Evolutionary conservation across 2,888 invertebrate species (phyloP).

Genomic region (Teleiodes luculella): DNA sequence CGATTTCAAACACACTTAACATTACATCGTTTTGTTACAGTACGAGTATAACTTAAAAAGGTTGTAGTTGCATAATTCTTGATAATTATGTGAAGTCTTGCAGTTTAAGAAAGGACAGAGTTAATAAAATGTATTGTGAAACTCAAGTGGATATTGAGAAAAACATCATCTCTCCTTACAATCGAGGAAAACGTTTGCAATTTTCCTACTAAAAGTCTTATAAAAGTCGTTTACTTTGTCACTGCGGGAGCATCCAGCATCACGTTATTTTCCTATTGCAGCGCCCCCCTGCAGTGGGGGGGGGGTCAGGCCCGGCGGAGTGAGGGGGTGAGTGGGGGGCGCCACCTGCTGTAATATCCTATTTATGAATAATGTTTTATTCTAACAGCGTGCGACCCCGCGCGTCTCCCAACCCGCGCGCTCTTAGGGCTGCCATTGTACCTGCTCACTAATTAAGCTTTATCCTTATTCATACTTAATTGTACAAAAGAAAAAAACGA

Average conservation of each 20-base stretch:
- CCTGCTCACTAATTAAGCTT: background rate
- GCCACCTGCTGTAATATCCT: constrained; percentile 70
- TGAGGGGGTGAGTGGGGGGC: constrained; percentile 23
- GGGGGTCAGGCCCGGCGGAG: constrained; percentile 17
- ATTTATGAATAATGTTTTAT: constrained; percentile 79
- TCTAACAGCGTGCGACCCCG: constrained; percentile 71
- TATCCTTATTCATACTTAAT: too few relatives aligned
- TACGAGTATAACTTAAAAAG: too few relatives aligned
- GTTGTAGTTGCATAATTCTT: too few relatives aligned
- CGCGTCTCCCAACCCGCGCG: constrained; percentile 29
- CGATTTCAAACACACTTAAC: too few relatives aligned
- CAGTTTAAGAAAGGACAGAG: too few relatives aligned
- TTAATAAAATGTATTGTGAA: too few relatives aligned
- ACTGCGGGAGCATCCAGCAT: constrained; percentile 4
- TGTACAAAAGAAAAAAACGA: too few relatives aligned
- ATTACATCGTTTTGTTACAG: too few relatives aligned
- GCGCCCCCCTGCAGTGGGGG: constrained; percentile 14
- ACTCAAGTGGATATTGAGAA: background rate
- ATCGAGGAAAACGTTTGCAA: background rate
- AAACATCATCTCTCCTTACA: background rate
- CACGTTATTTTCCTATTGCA: constrained; percentile 24
- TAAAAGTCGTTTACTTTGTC: constrained; percentile 2
- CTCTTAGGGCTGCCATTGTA: constrained; percentile 39
- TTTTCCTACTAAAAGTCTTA: constrained; percentile 1
- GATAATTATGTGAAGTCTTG: too few relatives aligned